These are phyloP conservation scores for Collichthys lucidus DNA, from an alignment of 2,113 vertebrate species.

Conservation along the genomic window DNA sequence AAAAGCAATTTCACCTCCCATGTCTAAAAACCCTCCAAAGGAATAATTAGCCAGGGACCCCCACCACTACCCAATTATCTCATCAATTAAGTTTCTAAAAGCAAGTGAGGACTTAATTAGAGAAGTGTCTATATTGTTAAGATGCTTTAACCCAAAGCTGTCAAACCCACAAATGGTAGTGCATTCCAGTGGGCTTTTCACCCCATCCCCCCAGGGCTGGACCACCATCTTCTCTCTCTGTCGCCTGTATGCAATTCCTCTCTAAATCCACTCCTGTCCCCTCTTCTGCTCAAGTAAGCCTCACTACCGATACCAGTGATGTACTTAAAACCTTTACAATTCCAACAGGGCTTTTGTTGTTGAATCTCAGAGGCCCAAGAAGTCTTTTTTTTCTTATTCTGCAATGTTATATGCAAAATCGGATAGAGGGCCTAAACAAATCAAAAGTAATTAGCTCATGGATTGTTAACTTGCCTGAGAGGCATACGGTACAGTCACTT, in stretches of 20 bases:
- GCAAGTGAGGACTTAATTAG: constrained; percentile 76
- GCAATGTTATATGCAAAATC: constrained; percentile 39
- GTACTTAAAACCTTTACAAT: constrained; percentile 45
- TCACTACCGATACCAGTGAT: constrained; percentile 35
- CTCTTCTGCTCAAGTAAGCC: constrained; percentile 41
- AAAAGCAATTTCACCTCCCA: constrained; percentile 69
- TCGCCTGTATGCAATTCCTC: constrained; percentile 58
- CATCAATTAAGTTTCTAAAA: constrained; percentile 81
- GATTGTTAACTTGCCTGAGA: constrained; percentile 46
- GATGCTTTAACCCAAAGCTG: constrained; percentile 71
- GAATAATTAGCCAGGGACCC: constrained; percentile 79
- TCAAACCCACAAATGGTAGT: constrained; percentile 71
- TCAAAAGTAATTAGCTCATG: constrained; percentile 71
- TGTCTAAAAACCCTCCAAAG: constrained; percentile 63
- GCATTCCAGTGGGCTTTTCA: constrained; percentile 44
- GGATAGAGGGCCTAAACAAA: constrained; percentile 29
- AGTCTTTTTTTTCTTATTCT: constrained; percentile 12
- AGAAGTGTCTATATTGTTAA: constrained; percentile 66
- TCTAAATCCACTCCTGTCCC: constrained; percentile 55
- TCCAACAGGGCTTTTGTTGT: constrained; percentile 39
- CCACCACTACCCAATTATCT: constrained; percentile 79
- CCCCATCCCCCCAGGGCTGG: constrained; percentile 52
- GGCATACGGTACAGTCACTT: constrained; percentile 17
- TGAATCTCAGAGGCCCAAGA: constrained; percentile 31
- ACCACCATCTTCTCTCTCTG: constrained; percentile 56